Conservation (phyloP, 2,888 invertebrate species). For the Drosophila affinis region DNA sequence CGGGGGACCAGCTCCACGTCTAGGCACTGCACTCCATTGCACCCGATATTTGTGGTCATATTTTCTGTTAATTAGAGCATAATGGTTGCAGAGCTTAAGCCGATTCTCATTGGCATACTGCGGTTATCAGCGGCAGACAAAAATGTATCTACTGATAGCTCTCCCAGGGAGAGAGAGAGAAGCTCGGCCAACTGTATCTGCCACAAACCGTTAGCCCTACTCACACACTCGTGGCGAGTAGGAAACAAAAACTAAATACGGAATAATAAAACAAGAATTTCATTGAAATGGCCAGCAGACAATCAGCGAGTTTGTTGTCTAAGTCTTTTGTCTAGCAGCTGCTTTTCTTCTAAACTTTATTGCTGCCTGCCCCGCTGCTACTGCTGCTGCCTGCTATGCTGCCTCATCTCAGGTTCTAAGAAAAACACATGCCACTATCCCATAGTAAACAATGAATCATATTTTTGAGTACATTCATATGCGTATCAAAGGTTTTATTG, state of each 20-base stretch:
- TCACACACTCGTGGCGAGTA: constrained; percentile 13
- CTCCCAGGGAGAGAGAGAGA: neutral
- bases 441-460: constrained; percentile 59
- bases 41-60: constrained; percentile 56
- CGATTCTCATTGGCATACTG: constrained; percentile 53
- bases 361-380: constrained; percentile 9
- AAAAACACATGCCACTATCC: constrained; percentile 35
- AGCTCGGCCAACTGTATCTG: constrained; percentile 52
- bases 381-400: constrained; percentile 19
- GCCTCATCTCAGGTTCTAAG: constrained; percentile 48
- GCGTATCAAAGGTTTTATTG: constrained; percentile 25
- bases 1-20: constrained; percentile 14
- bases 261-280: constrained; percentile 45
- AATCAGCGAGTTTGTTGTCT: constrained; percentile 67
- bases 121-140: constrained; percentile 37
- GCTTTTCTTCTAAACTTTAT: neutral
- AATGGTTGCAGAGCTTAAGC: constrained; percentile 34
- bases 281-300: constrained; percentile 53
- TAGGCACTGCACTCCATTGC: constrained; percentile 55
- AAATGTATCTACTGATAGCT: constrained; percentile 37
- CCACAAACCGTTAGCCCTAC: constrained; percentile 53
- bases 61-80: constrained; percentile 70
- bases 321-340: constrained; percentile 65
- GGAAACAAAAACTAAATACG: constrained; percentile 32
- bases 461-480: constrained; percentile 29